These are phyloP conservation scores for Epizoanthus stellaris DNA, from an alignment of 92 coral and sea anemone genomes.

Conservation along the genomic window DNA sequence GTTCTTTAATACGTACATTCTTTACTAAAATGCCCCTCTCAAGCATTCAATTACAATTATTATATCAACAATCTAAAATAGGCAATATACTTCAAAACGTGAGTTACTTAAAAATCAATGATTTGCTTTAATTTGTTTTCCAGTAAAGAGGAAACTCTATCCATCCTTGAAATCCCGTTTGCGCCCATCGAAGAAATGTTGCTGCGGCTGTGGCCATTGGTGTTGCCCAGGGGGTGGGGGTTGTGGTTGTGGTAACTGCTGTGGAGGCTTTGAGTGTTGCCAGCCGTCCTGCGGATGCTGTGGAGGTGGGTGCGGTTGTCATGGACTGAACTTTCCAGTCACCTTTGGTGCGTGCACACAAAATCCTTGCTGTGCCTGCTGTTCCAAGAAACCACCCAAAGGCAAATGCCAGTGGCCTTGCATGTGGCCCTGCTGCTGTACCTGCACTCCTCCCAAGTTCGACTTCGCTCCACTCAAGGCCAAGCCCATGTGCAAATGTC, in stretches of 20 bases:
- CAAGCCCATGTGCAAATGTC: slow-evolving; percentile 90
- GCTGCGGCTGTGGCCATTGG: slow-evolving; percentile 54
- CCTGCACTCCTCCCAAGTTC: slow-evolving; percentile 85
- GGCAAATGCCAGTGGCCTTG: slow-evolving; percentile 95
- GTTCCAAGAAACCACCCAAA: slow-evolving; percentile 82
- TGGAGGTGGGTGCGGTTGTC: slow-evolving; percentile 79
- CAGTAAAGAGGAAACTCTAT: slow-evolving; percentile 20
- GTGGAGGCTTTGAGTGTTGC: slow-evolving; percentile 90
- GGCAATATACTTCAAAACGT: not conserved
- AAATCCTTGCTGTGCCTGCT: slow-evolving; percentile 90
- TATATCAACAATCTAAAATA: not conserved
- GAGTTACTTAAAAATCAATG: not conserved
- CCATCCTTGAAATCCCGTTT: not conserved
- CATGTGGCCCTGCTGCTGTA: slow-evolving; percentile 94
- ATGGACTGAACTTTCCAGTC: slow-evolving; percentile 82
- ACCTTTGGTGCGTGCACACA: slow-evolving; percentile 89
- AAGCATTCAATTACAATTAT: not conserved
- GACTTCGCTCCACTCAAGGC: slow-evolving; percentile 75
- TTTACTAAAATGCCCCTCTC: not conserved
- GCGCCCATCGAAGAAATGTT: slow-evolving; percentile 37
- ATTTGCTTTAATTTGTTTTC: not conserved
- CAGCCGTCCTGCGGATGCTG: slow-evolving; percentile 86
- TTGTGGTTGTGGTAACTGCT: slow-evolving; percentile 86
- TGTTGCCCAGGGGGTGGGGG: slow-evolving; percentile 68
- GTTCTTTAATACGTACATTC: not conserved